Conservation (phyloP, 2,113 vertebrate genomes). For the Meleagris gallopavo region DNA sequence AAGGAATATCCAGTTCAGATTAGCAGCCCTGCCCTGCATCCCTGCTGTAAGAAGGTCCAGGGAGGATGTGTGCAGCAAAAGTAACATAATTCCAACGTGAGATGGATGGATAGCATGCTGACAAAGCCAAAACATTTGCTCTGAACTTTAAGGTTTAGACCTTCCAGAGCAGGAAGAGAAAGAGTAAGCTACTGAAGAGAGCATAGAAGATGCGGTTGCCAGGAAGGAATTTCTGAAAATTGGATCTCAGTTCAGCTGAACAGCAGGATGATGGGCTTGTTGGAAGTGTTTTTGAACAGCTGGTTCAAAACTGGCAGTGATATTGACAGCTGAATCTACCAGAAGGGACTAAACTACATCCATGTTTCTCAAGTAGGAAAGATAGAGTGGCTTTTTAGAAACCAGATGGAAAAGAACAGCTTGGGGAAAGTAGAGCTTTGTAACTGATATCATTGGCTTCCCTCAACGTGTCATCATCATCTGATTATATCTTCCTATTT, state of each 20-base stretch:
- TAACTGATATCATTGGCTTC: slow-evolving; percentile 16
- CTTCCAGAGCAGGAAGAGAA: not conserved
- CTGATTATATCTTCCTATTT: slow-evolving; percentile 39
- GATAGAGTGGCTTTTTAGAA: slow-evolving; percentile 1
- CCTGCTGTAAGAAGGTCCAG: not conserved
- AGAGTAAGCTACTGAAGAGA: not conserved
- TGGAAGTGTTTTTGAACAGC: slow-evolving; percentile 43
- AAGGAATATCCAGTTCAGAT: not conserved
- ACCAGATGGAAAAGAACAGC: slow-evolving; percentile 56
- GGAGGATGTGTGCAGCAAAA: not conserved
- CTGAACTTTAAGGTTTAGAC: not conserved
- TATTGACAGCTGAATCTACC: slow-evolving; percentile 48
- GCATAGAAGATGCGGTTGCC: not conserved
- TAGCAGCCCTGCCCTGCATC: not conserved
- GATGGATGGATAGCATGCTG: not conserved
- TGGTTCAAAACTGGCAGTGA: slow-evolving; percentile 32
- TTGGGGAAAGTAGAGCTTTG: slow-evolving; percentile 20
- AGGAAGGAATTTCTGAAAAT: slow-evolving; percentile 20
- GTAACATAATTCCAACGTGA: not conserved
- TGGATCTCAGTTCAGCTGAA: slow-evolving; percentile 11
- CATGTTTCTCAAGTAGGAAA: not conserved
- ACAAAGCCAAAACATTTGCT: not conserved
- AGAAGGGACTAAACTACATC: slow-evolving; percentile 37
- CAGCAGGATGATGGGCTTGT: slow-evolving; percentile 13
- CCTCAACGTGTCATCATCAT: slow-evolving; percentile 3